Percentiles rank a stretch among this genome's conserved stretches.
phyloP scores from a whole-genome alignment of 2,888 invertebrate genomes.

The Protonemura montana region DNA sequence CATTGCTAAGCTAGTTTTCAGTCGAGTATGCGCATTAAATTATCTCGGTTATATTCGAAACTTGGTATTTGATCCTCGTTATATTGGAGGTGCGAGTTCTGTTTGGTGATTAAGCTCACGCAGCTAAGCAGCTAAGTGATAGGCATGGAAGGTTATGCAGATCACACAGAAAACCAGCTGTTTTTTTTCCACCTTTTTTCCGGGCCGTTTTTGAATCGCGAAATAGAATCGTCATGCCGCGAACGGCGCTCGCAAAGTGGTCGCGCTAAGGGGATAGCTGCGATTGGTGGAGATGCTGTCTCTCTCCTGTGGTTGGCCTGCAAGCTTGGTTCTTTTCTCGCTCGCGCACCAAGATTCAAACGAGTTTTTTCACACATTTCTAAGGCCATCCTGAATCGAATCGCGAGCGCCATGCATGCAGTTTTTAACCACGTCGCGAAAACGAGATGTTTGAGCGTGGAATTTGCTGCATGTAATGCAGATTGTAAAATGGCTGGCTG shows the following conservation, averaged over 20 bases:
- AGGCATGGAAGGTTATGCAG: no score
- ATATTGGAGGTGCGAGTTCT: no score
- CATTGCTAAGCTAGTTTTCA: no score
- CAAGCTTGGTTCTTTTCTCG: not conserved
- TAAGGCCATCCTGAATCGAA: not conserved
- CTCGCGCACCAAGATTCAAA: not conserved
- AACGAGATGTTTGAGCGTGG: no score
- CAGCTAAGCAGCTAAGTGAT: no score
- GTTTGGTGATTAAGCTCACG: no score
- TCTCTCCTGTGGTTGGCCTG: not conserved
- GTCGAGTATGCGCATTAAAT: no score
- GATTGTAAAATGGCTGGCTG: no score
- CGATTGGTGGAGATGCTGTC: not conserved
- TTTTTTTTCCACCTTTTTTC: not conserved
- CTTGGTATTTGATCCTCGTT: no score
- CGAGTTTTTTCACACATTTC: slow-evolving; percentile 7
- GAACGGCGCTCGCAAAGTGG: not conserved
- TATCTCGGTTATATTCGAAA: no score
- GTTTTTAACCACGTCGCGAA: not conserved
- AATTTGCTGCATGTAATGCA: no score
- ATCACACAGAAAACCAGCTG: not conserved
- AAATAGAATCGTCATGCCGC: not conserved
- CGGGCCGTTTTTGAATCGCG: not conserved
- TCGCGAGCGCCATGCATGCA: not conserved
- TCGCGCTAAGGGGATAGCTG: not conserved